A percentile compares a stretch with the other conserved stretches of the same genome.
phyloP scores from a whole-genome alignment of 2,888 invertebrate genomes.

The Ornithoptera priamus region DNA sequence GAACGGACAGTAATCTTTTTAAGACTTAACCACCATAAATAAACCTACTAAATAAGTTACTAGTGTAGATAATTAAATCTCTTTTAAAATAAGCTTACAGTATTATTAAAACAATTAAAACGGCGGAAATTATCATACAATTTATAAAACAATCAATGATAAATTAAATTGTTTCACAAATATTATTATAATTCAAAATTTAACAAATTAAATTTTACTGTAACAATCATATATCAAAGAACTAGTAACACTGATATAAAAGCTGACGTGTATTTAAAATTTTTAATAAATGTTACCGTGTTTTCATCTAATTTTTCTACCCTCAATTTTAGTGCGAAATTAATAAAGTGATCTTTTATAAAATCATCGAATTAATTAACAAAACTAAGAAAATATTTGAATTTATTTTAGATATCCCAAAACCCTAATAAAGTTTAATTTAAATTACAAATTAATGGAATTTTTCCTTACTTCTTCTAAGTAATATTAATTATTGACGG shows the following conservation, averaged over 20 bases:
- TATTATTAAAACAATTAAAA: background rate
- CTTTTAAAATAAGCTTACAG: background rate
- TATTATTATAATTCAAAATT: background rate
- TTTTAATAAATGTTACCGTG: background rate
- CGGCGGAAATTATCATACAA: background rate
- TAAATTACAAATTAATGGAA: no score
- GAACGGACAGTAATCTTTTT: slow-evolving; percentile 4
- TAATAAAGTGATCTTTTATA: no score
- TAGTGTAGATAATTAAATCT: background rate
- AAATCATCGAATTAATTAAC: no score
- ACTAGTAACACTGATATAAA: slow-evolving; percentile 12
- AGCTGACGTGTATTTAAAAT: slow-evolving; percentile 21
- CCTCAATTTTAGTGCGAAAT: background rate
- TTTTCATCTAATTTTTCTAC: background rate
- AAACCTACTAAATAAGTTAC: slow-evolving; percentile 9
- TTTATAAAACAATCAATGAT: background rate
- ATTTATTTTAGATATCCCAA: no score
- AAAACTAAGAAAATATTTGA: no score
- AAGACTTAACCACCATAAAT: background rate
- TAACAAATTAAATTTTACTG: background rate
- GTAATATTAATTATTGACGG: no score
- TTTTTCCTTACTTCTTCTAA: no score
- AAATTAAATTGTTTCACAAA: background rate
- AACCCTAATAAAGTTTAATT: no score
- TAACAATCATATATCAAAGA: background rate